Base-by-base conservation (phyloP, 2,113 vertebrate species). In the Sitta europaea region DNA sequence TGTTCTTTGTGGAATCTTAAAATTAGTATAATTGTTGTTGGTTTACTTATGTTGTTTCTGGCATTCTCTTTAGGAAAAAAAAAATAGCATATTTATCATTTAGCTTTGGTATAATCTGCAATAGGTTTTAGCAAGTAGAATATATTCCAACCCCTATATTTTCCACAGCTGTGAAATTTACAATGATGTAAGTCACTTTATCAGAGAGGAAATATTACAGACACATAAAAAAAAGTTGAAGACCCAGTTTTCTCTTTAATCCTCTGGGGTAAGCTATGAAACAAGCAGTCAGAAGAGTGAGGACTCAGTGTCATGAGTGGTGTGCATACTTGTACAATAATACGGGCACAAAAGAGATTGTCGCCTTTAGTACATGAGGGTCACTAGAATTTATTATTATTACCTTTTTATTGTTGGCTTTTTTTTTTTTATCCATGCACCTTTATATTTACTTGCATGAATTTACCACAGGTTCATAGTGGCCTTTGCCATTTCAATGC, bases 191-290 rank as follows among this genome's bases (percentile, higher is more conserved):
- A 98, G 93, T 94, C 89, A 95, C 73, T 97, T 97, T 92, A 95
- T 59, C 96, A 96, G 94, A 98, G 96, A 98, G 97, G 96, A 98
- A 98, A 97, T 96, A 98, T 96, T 97, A 98, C 98, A 98, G 97
- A 98, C 97, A 98, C 98, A 96, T 95, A 93, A 96, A 97, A 97
- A 96, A 97, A 97, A 96, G 92, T 96, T 98, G 97, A 97, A 98
- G 97, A 98, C 97, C 97, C 98, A 98, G 97, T 97, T 98, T 98
- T 97, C 92, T 98, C 95, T 98, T 98, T 98, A 98, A 98, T 98
- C 98, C 96, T 98, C 97, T 97, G 95, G 97, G 98, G 80, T 96
- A 97, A 98, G 98, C 98, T 98, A 98, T 97, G 98, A 97, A 98
- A 98, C 98, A 98, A 98, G 98, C 98, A 98, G 97, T 98, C 97